A percentile compares a stretch with the other conserved stretches of the same genome.
phyloP scores from a whole-genome alignment of 1,140 invertebrate genomes.

The Phymorhynchus buccinoides region DNA sequence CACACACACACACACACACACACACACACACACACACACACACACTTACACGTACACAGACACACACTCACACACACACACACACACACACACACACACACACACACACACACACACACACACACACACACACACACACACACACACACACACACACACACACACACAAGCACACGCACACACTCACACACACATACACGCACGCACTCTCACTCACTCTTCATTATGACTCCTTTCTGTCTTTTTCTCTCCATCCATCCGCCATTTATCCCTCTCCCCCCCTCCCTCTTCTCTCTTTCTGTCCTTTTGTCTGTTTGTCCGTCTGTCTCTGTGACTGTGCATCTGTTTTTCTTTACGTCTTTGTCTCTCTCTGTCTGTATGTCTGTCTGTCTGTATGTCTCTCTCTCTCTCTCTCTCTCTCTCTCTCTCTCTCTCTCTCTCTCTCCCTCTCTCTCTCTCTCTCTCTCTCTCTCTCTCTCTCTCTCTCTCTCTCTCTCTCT shows the following conservation, averaged over 20 bases:
- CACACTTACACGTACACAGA: neutral
- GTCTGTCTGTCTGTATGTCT: neutral
- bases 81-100: neutral
- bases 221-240: neutral
- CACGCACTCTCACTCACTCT: neutral
- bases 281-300: neutral
- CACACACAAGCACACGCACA: neutral
- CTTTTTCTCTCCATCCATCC: neutral
- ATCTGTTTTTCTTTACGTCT: conserved; percentile 23
- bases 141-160: too few species aligned
- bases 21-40: too few species aligned
- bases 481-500: neutral
- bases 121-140: neutral
- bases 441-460: neutral
- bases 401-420: neutral
- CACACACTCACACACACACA: neutral
- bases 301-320: conserved; percentile 10
- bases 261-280: neutral
- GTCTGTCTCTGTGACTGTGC: conserved; percentile 22
- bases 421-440: neutral
- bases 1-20: neutral
- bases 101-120: neutral
- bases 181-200: neutral
- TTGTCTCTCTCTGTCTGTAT: neutral
- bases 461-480: neutral